Evolutionary conservation across 2,797 vertebrate species (phyloP), one percentile per base, ranked within the genome.

Genomic region (Psittacula echo): DNA sequence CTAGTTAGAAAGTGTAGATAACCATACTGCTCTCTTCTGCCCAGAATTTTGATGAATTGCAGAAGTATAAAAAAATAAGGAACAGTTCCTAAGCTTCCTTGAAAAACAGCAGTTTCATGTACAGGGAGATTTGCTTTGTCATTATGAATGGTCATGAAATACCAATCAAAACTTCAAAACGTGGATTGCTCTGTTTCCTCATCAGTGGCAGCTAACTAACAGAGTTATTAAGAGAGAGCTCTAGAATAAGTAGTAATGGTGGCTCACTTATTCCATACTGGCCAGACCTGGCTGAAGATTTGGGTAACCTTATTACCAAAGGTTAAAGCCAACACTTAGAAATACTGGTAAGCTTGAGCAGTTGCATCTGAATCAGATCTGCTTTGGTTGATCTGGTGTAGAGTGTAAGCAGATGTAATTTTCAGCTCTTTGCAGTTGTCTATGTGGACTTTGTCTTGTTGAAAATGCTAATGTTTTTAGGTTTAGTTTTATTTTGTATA

Each of bases 141-240:
- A 70, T 85, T 81, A 15, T 70, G 21, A 89, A 53, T 24, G 19
- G 6, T 21, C 7, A 27, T 7, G 27, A 76, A 70, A 79, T 39
- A 32, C 3, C 6, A 64, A 27, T 3, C n/a, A 76, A 74, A 66
- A 70, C 8, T 53, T 37, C 7, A 51, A 78, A 89, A 53, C 0
- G 0, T 64, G 9, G 9, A 41, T 51, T 66, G 5, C 2, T 79
- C n/a, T 74, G 2, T 90, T 92, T 66, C 20, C 7, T 61, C 9
- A 2, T 26, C 24, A 71, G 13, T 2, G 0, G 12, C 20, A 13
- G 3, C 3, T 39, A 44, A 41, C 11, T 30, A 53, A 42, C 23
- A 42, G 23, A 67, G 37, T 10, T 47, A 2, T 37, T 51, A 58
- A 42, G 26, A 54, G 3, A 24, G 3, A 74, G 4, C 8, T 61